Evolutionary conservation across 2,113 vertebrate species (phyloP).

Genomic region (Sigmodon hispidus): DNA sequence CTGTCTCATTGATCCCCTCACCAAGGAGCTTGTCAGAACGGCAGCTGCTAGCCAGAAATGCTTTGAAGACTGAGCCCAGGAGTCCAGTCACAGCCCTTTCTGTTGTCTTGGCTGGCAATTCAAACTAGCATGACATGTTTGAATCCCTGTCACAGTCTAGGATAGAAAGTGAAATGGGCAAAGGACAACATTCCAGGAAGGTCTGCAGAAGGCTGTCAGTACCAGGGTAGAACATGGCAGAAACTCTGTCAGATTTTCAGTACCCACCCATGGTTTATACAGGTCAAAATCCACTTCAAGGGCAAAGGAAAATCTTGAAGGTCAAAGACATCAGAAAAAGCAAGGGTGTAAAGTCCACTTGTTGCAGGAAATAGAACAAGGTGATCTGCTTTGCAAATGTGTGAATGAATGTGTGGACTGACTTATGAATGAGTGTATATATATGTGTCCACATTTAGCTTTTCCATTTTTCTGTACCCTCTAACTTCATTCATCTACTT

Average conservation of each 20-base stretch:
- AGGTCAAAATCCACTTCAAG: neutral
- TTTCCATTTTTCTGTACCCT: neutral
- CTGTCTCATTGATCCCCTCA: slow-evolving; percentile 62
- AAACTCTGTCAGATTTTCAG: accelerated
- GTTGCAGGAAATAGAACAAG: neutral
- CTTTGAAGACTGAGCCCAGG: slow-evolving; percentile 68
- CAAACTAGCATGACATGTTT: neutral
- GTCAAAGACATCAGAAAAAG: neutral
- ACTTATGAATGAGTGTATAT: neutral
- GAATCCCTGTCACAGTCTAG: neutral
- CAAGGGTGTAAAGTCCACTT: neutral
- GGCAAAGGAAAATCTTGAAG: neutral
- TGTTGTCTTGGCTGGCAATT: neutral
- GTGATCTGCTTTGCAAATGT: neutral
- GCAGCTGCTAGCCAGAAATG: slow-evolving; percentile 59
- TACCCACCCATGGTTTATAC: neutral
- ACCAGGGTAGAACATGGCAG: neutral
- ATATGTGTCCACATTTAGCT: accelerated
- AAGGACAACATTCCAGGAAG: neutral
- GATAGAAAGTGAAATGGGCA: neutral
- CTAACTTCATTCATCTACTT: neutral
- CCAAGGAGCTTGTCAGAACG: slow-evolving; percentile 29
- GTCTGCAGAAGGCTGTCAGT: neutral
- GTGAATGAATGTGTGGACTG: neutral
- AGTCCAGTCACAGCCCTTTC: slow-evolving; percentile 48